A percentile compares a stretch with the other conserved stretches of the same genome.
Conservation (phyloP, 2,888 invertebrate species). For the Dione juno region DNA sequence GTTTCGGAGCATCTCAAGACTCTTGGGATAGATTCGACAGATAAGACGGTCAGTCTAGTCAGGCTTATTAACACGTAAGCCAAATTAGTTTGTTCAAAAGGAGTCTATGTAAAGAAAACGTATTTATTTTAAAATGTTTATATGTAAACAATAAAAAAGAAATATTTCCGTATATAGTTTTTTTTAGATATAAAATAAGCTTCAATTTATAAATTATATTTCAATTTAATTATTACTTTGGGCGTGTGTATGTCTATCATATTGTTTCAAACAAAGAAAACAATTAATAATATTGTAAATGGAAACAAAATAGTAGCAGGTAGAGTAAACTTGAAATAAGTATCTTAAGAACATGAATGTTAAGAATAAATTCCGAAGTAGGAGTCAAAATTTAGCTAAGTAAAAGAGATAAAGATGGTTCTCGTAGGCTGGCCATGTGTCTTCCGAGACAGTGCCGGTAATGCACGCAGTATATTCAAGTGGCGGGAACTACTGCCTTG, state of each 20-base stretch:
- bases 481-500: conserved; percentile 34
- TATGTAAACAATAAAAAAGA: too few species aligned
- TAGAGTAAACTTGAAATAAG: not conserved
- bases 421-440: conserved; percentile 52
- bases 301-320: too few species aligned
- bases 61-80: conserved; percentile 47
- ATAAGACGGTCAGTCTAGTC: conserved; percentile 40
- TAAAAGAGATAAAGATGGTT: conserved; percentile 50
- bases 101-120: conserved; percentile 15
- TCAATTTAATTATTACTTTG: too few species aligned
- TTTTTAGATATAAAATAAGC: too few species aligned
- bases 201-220: too few species aligned
- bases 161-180: too few species aligned
- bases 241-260: too few species aligned
- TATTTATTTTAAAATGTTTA: not conserved
- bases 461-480: conserved; percentile 61
- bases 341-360: not conserved
- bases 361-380: conserved; percentile 8
- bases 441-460: conserved; percentile 59
- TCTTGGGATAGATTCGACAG: conserved; percentile 41
- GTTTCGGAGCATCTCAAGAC: conserved; percentile 34
- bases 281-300: too few species aligned
- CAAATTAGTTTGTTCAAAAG: conserved; percentile 41
- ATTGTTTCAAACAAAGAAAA: too few species aligned
- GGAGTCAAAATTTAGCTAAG: conserved; percentile 24